Conservation (phyloP, 2,888 invertebrate species). For the Calameuta idolon region DNA sequence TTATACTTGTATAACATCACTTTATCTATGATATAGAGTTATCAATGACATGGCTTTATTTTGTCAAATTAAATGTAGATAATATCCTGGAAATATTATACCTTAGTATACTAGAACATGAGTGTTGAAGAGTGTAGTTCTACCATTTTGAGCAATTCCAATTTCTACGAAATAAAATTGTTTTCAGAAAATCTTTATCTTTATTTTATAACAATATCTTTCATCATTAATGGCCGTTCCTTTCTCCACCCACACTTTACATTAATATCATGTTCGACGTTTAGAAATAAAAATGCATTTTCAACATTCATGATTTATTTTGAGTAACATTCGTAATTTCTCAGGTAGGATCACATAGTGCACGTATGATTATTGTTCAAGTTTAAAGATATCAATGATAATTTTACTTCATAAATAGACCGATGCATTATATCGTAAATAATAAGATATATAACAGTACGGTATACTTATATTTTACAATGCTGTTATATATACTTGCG, state of each 20-base stretch:
- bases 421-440: slow-evolving; percentile 21
- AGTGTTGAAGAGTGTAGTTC: slow-evolving; percentile 44
- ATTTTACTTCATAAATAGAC: slow-evolving; percentile 31
- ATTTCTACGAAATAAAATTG: slow-evolving; percentile 60
- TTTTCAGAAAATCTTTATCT: slow-evolving; percentile 47
- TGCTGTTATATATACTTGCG: slow-evolving; percentile 11
- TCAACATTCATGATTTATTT: slow-evolving; percentile 56
- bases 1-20: background rate
- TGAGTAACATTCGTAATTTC: slow-evolving; percentile 44
- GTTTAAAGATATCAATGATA: slow-evolving; percentile 19
- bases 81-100: slow-evolving; percentile 1
- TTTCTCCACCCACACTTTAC: background rate
- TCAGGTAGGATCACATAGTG: slow-evolving; percentile 37
- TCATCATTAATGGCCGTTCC: background rate
- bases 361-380: slow-evolving; percentile 14
- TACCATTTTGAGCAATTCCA: slow-evolving; percentile 46
- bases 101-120: background rate
- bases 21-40: background rate
- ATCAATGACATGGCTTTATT: background rate
- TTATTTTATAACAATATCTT: background rate
- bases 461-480: slow-evolving; percentile 1
- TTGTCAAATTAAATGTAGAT: background rate
- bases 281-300: slow-evolving; percentile 12
- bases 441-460: slow-evolving; percentile 8
- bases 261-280: background rate